A percentile compares a stretch with the other conserved stretches of the same genome.
phyloP scores from a whole-genome alignment of 2,888 invertebrate species.

The Seira sanloemensis region DNA sequence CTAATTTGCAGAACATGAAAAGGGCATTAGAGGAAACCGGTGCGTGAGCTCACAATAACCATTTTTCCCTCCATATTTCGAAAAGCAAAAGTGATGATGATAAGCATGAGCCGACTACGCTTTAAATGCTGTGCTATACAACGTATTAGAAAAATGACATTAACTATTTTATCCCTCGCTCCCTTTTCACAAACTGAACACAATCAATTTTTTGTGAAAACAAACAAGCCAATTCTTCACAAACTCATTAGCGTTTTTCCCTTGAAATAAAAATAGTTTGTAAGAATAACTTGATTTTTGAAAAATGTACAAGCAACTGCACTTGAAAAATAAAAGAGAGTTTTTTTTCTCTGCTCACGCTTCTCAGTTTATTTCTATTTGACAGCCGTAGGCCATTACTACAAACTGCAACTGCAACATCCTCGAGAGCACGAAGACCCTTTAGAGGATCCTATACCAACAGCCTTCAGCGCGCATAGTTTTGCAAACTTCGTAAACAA shows the following conservation, averaged over 20 bases:
- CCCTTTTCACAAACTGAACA: background rate
- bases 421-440: too few species aligned
- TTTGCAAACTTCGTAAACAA: background rate
- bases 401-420: background rate
- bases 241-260: too few species aligned
- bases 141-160: too few species aligned
- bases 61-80: too few species aligned
- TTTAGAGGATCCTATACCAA: too few species aligned
- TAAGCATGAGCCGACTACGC: too few species aligned
- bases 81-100: constrained; percentile 4
- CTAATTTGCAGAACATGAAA: constrained; percentile 35
- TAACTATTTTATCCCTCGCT: background rate
- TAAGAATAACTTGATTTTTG: too few species aligned
- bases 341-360: background rate
- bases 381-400: background rate
- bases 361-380: background rate
- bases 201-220: background rate
- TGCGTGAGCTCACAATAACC: background rate
- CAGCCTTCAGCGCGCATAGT: too few species aligned
- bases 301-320: background rate
- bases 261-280: too few species aligned
- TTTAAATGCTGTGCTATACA: too few species aligned
- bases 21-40: constrained; percentile 18
- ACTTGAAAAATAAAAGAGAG: background rate
- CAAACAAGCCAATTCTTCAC: background rate